Evolutionary conservation across 2,797 vertebrate species (phyloP), one percentile per base, ranked within the genome.

Genomic region (Zalophus californianus): DNA sequence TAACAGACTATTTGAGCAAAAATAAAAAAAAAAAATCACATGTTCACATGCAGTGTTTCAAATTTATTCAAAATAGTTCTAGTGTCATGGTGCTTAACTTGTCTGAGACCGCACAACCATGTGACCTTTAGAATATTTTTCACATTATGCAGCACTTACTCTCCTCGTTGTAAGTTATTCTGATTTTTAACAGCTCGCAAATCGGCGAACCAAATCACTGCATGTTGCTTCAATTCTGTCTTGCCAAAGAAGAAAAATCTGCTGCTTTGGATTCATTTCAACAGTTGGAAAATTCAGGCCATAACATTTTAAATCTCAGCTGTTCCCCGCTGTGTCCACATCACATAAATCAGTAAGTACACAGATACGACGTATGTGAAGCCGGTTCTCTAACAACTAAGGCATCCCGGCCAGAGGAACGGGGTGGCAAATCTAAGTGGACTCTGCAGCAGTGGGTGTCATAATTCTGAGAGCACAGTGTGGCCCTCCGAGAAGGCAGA

Each of bases 191-290:
- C 95, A 97, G 85, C 97, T 97, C 89, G 4, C 85, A 92, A 97
- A 90, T 91, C 56, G 2, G 92, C 9, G 1, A 88, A 97, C 94
- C 97, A 96, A 94, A 95, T 88, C 60, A 52, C 50, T 92, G 78
- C 85, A 86, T 87, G 92, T 86, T 88, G 91, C 97, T 96, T 95
- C 88, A 70, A 54, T 73, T 90, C 68, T 64, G 25, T 87, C 95
- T 90, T 95, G 96, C 88, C 97, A 97, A 97, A 88, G 77, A 92
- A 92, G 92, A 97, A 97, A 97, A 97, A 96, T 94, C 96, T 82
- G 93, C 72, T 96, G 97, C 78, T 25, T 18, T 58, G 93, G 91
- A 98, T 96, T 90, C 95, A 82, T 92, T 64, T 85, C 91, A 92
- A 12, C 60, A 90, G 89, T 96, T 97, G 3, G 78, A 96, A 96